Conservation (phyloP, 2,797 vertebrate genomes). For the Eulemur rubriventer region DNA sequence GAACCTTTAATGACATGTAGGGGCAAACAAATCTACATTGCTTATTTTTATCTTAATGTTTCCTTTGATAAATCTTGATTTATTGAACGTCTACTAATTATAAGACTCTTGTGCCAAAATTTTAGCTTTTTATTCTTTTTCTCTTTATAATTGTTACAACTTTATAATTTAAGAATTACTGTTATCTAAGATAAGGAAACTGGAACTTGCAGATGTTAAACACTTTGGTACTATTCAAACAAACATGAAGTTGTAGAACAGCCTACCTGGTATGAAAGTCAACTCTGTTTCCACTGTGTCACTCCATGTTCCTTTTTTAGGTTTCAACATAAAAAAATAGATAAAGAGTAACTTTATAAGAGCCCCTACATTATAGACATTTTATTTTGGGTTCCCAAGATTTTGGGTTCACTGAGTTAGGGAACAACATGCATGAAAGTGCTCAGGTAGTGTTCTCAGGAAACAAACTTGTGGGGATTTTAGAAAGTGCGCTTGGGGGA, state of each 20-base stretch:
- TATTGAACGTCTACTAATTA: not conserved
- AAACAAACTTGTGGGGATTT: not conserved
- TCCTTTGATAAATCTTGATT: not conserved
- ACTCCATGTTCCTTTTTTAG: not conserved
- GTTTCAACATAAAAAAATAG: not conserved
- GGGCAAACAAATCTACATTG: not conserved
- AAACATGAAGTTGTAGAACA: not conserved
- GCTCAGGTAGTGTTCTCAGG: not conserved
- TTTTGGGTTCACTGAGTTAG: not conserved
- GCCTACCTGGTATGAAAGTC: not conserved
- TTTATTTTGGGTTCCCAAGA: not conserved
- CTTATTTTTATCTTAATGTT: not conserved
- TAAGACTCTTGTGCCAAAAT: not conserved
- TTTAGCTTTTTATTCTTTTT: not conserved
- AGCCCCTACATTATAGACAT: not conserved
- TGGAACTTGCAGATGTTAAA: not conserved
- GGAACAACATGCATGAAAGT: rapidly evolving
- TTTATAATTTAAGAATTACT: not conserved
- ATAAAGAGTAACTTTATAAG: not conserved
- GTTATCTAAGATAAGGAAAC: not conserved
- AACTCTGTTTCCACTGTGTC: not conserved
- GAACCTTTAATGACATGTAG: not conserved
- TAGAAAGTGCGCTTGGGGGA: not conserved
- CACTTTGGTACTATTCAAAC: not conserved
- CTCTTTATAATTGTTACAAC: not conserved